These are phyloP conservation scores for Prunella fulvescens DNA, from an alignment of 2,113 vertebrate genomes.

Conservation along the genomic window DNA sequence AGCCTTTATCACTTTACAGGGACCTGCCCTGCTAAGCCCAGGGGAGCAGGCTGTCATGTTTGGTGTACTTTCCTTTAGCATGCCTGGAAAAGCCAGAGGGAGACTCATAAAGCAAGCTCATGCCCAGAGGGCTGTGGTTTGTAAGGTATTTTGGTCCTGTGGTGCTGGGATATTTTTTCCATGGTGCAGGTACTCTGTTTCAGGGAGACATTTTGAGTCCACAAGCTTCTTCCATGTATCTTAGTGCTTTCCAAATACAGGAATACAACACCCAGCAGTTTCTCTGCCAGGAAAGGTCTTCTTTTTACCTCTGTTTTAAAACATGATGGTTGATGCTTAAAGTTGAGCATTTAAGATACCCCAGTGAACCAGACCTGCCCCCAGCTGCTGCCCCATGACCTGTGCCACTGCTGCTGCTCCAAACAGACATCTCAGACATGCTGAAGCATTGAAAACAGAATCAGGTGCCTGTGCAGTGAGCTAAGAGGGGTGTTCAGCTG, in stretches of 20 bases:
- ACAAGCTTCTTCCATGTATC: accelerated
- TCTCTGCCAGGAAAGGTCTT: background rate
- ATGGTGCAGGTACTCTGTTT: background rate
- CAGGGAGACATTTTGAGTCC: background rate
- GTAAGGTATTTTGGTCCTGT: background rate
- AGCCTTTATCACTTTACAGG: background rate
- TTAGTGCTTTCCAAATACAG: background rate
- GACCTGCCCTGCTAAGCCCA: background rate
- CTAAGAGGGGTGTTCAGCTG: background rate
- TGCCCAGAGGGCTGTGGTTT: background rate
- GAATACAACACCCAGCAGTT: background rate
- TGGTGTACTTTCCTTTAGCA: background rate
- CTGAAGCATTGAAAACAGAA: background rate
- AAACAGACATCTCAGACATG: background rate
- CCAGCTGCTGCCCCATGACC: background rate
- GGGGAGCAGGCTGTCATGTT: background rate
- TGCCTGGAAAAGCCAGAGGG: background rate
- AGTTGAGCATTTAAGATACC: background rate
- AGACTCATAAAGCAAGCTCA: background rate
- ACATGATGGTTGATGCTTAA: background rate
- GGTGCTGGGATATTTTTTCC: background rate
- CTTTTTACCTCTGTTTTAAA: background rate
- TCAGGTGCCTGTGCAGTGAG: background rate
- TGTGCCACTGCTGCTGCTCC: background rate
- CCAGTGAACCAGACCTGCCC: background rate